These are phyloP conservation scores for Galago senegalensis DNA, from an alignment of 2,797 vertebrate genomes.

Conservation along the genomic window DNA sequence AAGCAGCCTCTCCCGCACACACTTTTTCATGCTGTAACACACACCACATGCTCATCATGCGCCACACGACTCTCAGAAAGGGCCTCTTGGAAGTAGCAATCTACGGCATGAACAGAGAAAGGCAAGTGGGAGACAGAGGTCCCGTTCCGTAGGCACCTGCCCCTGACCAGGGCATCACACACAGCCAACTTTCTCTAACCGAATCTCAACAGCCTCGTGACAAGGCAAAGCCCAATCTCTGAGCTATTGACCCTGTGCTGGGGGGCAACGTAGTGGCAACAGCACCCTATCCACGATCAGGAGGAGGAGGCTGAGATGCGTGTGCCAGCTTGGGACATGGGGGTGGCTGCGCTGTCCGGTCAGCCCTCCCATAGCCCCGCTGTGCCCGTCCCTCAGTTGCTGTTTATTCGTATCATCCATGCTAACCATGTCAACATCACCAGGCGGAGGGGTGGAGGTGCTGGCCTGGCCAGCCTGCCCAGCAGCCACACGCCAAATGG, in stretches of 20 bases:
- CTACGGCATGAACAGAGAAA: not conserved
- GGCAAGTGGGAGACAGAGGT: not conserved
- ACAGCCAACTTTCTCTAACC: not conserved
- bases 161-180: not conserved
- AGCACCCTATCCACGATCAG: rapidly evolving
- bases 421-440: not conserved
- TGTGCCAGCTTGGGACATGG: rapidly evolving
- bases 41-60: rapidly evolving
- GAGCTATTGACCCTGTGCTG: not conserved
- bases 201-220: not conserved
- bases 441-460: not conserved
- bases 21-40: not conserved
- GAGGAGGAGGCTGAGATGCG: not conserved
- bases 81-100: not conserved
- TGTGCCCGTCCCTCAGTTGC: rapidly evolving
- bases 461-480: not conserved
- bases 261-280: not conserved
- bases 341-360: too few species aligned
- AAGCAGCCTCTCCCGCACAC: not conserved
- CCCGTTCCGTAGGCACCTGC: rapidly evolving
- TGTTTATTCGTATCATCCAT: not conserved
- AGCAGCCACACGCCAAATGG: not conserved
- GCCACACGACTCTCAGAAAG: not conserved
- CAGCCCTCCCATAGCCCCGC: not conserved
- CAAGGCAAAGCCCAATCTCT: slow-evolving; percentile 14